Base-by-base conservation (phyloP, 2,888 invertebrate species). In the Dicyrtomina minuta region DNA sequence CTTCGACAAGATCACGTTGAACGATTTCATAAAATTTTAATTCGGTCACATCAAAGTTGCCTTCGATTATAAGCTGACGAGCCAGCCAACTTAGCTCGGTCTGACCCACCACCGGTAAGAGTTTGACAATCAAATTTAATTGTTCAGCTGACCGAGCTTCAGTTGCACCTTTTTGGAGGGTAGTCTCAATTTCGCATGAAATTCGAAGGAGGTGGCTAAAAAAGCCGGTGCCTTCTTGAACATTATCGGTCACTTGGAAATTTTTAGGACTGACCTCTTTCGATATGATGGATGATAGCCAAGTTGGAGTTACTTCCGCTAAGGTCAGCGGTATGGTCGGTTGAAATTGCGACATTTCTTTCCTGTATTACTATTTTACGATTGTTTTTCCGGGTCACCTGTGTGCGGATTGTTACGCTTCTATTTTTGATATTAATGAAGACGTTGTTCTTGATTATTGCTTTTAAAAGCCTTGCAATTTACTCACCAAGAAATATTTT, bases 191-290 rank as follows among this genome's bases (percentile, higher is more conserved):
- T 43, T 66, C 55, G 51, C 74, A 77, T 1, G 70, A 55, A 6
- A 77, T 64, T 15, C 77, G 70, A 33, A 71, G 22, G 43, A 77
- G 59, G 24, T 73, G 66, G 41, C 74, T 74, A 15, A 77, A 24
- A 46, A 74, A 77, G 8, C 77, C 77, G n/a, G 70, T 66, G 0
- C 77, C 77, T 13, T 20, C 71, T 12, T 77, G 75, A 39, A 70
- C 70, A 56, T 77, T 73, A 12, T 66, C 65, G 20, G 67, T 67
- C 5, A 71, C 15, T 0, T 44, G 0, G 53, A 75, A 71, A 39
- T 61, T 61, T 0, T 60, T n/a, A 12, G 68, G 27, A 17, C 60
- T 27, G 12, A 72, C 61, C 53, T 59, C 4, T 4, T 43, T n/a
- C 1, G 60, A 53, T 2, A 73, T 55, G 13, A 77, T 44, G 41